Conservation (phyloP, 1,140 invertebrate genomes). For the Aphidius ervi region DNA sequence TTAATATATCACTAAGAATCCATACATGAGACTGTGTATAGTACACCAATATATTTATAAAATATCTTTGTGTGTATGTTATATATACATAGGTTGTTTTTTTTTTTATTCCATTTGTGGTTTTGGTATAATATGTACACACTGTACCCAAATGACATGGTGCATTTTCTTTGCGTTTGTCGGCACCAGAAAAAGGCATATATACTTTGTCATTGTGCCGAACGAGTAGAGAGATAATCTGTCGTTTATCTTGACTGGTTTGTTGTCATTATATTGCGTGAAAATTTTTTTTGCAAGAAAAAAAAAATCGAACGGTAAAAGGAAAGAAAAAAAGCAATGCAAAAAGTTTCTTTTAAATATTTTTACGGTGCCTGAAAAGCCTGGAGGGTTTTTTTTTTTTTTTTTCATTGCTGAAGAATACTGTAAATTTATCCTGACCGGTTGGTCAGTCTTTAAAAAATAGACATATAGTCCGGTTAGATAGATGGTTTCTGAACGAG, state of each 20-base stretch:
- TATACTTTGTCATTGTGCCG: slow-evolving; percentile 26
- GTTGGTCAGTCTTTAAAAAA: neutral
- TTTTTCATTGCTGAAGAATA: too few species aligned
- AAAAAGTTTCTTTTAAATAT: too few species aligned
- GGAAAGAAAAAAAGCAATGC: too few species aligned
- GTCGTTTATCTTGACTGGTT: slow-evolving; percentile 18
- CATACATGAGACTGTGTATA: slow-evolving; percentile 14
- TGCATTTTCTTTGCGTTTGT: slow-evolving; percentile 24
- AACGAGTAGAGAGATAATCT: slow-evolving; percentile 1
- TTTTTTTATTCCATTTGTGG: slow-evolving; percentile 16
- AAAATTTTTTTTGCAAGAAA: too few species aligned
- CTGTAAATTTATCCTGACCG: too few species aligned
- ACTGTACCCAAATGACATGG: slow-evolving; percentile 23
- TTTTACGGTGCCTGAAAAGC: too few species aligned
- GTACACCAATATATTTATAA: slow-evolving; percentile 29
- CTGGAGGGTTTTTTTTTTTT: too few species aligned
- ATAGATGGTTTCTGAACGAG: slow-evolving; percentile 1
- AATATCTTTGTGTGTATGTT: neutral
- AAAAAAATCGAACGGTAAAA: too few species aligned
- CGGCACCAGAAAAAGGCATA: slow-evolving; percentile 24
- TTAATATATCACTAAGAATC: slow-evolving; percentile 21
- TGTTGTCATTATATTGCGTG: neutral
- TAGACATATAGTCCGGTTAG: neutral
- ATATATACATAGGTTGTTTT: neutral
- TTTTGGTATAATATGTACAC: slow-evolving; percentile 8